Evolutionary conservation across 2,888 invertebrate species (phyloP), one percentile per base, ranked within the genome.

Genomic region (Encarsia formosa): DNA sequence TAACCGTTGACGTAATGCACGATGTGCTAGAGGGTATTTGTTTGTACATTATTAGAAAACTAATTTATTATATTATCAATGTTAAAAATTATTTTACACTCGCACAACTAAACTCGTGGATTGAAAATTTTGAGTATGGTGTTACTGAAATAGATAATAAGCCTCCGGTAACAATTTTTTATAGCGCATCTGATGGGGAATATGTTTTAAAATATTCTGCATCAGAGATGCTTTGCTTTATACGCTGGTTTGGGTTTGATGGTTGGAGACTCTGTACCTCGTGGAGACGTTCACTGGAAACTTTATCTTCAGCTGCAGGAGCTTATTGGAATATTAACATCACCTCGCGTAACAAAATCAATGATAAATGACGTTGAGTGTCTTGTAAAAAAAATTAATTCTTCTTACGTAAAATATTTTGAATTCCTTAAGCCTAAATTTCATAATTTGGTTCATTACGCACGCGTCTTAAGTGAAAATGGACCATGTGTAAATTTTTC

Each of bases 211-310:
- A 54, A 45, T 44, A 54, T 15, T 58, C 53, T 38, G 54, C 57
- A 13, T 39, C 54, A 2, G 52, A 57, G 45, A 54, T 52, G 47
- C 22, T 52, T 3, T 55, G 54, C 15, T 39, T 58, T 2, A 18
- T 52, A 1, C 38, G 55, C n/a, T 58, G 55, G 40, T 24, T 58
- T 6, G 49, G 42, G 6, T 22, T 57, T 18, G n/a, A 52, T 57
- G 8, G 50, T 57, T 26, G 54, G 54, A 1, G 18, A 52, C 29
- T 47, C 52, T 2, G 48, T 54, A 15, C 9, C 29, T 22, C 9
- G 15, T 5, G 39, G 40, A 19, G 51, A 55, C 24, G 15, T 29
- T n/a, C 9, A 54, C 23, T 58, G 52, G 53, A 49, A 23, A 8
- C 47, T 55, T 16, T 18, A 50, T 31, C n/a, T 31, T 18, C 22